A percentile compares a stretch with the other conserved stretches of the same genome.
phyloP scores from a whole-genome alignment of 2,113 vertebrate species.

The Australoheros scitulus region DNA sequence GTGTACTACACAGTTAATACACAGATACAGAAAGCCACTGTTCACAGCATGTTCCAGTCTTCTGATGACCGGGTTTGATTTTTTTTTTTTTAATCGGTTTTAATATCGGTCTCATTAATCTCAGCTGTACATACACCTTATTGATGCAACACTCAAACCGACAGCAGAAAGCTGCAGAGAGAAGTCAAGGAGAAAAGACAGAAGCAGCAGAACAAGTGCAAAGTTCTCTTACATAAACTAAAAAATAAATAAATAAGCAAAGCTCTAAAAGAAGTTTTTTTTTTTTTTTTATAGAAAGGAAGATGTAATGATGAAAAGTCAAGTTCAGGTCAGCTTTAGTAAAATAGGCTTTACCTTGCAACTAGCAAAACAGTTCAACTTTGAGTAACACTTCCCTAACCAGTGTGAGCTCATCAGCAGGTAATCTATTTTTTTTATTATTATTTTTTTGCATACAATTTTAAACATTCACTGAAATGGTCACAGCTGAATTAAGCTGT shows the following conservation, averaged over 20 bases:
- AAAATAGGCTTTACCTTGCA: not conserved
- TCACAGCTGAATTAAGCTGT: not conserved
- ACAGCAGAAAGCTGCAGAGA: not conserved
- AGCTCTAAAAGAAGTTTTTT: not conserved
- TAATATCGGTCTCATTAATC: slow-evolving; percentile 6
- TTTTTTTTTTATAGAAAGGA: not conserved
- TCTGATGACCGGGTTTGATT: not conserved
- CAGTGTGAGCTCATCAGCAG: not conserved
- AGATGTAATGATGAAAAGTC: not conserved
- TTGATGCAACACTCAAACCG: not conserved
- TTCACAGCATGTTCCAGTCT: not conserved
- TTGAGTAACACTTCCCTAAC: not conserved
- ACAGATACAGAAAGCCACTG: slow-evolving; percentile 19
- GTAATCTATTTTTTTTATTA: not conserved
- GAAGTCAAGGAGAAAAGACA: slow-evolving; percentile 7
- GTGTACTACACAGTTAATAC: slow-evolving; percentile 38
- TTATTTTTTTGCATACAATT: not conserved
- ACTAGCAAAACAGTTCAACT: not conserved
- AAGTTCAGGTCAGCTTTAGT: not conserved
- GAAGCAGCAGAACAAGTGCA: not conserved
- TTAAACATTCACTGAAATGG: not conserved
- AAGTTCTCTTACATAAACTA: not conserved
- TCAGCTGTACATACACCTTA: not conserved
- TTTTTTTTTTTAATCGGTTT: not conserved
- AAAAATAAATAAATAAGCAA: not conserved